Evolutionary conservation across 37 sponge, comb jelly and placozoan species (phyloP).

Genomic region (Tethya wilhelma): DNA sequence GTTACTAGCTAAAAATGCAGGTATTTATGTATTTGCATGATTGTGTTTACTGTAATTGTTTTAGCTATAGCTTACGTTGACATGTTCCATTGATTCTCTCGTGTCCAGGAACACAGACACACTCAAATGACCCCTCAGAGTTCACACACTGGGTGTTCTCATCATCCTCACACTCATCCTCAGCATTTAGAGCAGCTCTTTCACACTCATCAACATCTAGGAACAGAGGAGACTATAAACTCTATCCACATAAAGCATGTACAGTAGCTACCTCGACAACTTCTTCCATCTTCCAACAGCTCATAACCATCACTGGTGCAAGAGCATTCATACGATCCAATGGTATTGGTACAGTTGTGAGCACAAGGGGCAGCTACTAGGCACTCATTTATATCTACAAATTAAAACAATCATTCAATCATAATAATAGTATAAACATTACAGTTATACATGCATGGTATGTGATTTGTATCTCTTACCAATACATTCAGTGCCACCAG

Average conservation of each 20-base stretch:
- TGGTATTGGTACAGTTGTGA: slow-evolving; percentile 2
- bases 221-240: background rate
- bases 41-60: no score
- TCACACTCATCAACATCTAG: background rate
- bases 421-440: background rate
- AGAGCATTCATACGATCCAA: slow-evolving; percentile 7
- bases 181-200: background rate
- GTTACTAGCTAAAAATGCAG: no score
- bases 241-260: background rate
- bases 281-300: background rate
- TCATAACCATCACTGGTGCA: background rate
- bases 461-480: background rate
- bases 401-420: background rate
- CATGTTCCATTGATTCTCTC: no score
- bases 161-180: no score
- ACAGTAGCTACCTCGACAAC: background rate
- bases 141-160: no score
- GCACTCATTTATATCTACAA: slow-evolving; percentile 22
- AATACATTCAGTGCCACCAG: background rate
- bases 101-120: no score
- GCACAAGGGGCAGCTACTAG: background rate
- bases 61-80: no score
- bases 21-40: no score
- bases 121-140: no score
- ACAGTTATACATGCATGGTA: background rate